Evolutionary conservation across 2,888 invertebrate species (phyloP).

Genomic region (Leptura quadrifasciata): DNA sequence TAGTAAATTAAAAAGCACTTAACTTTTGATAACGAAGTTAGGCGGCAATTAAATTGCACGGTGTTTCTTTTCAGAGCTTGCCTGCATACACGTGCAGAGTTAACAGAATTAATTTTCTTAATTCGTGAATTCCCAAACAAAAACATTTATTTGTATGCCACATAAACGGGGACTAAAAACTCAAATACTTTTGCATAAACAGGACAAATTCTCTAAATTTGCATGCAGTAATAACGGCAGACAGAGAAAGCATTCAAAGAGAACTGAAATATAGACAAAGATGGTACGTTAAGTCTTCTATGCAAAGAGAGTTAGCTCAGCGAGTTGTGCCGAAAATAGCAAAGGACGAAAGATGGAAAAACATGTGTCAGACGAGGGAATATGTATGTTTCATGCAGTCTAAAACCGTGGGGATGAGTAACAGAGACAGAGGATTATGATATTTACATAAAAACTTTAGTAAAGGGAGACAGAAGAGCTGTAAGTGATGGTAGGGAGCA

Average conservation of each 20-base stretch:
- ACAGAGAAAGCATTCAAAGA: slow-evolving; percentile 43
- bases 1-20: slow-evolving; percentile 41
- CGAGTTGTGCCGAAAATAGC: slow-evolving; percentile 48
- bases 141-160: slow-evolving; percentile 67
- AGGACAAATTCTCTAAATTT: slow-evolving; percentile 70
- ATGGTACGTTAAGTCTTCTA: slow-evolving; percentile 45
- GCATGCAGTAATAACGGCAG: slow-evolving; percentile 68
- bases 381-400: slow-evolving; percentile 67
- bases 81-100: slow-evolving; percentile 27
- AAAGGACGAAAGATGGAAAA: slow-evolving; percentile 66
- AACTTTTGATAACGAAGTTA: slow-evolving; percentile 39
- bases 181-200: slow-evolving; percentile 71
- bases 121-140: slow-evolving; percentile 67
- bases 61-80: slow-evolving; percentile 13
- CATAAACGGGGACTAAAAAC: slow-evolving; percentile 66
- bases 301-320: slow-evolving; percentile 50
- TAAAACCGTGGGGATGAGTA: slow-evolving; percentile 66
- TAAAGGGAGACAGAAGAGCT: slow-evolving; percentile 54
- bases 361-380: slow-evolving; percentile 70
- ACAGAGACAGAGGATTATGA: slow-evolving; percentile 65
- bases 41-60: slow-evolving; percentile 29
- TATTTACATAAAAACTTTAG: slow-evolving; percentile 66
- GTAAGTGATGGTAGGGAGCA: slow-evolving; percentile 58
- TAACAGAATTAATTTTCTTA: slow-evolving; percentile 67
- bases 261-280: slow-evolving; percentile 44